A percentile compares a stretch with the other conserved stretches of the same genome.
These are phyloP conservation scores for Penaeus chinensis DNA, from an alignment of 1,140 invertebrate genomes.

Conservation along the genomic window DNA sequence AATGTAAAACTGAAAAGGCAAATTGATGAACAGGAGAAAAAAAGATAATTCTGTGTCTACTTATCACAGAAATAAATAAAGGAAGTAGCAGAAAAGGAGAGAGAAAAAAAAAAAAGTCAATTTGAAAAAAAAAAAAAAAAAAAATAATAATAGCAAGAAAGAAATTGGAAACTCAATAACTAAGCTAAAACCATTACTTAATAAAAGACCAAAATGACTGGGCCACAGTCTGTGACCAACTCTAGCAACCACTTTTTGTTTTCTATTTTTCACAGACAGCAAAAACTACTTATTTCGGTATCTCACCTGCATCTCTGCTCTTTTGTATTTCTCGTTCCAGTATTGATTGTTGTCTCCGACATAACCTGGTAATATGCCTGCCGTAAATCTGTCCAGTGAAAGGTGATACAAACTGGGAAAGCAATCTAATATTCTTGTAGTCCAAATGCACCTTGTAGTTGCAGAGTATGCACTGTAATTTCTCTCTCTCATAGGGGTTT, in stretches of 20 bases:
- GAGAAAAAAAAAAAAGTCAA: background rate
- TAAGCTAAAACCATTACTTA: too few species aligned
- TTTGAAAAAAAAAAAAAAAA: background rate
- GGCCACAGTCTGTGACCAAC: too few species aligned
- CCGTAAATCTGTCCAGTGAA: constrained; percentile 92
- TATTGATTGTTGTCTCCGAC: constrained; percentile 78
- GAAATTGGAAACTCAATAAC: background rate
- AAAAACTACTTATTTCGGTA: background rate
- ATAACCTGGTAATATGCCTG: constrained; percentile 90
- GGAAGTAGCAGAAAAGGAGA: background rate
- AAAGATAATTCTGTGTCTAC: too few species aligned
- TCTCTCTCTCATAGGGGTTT: constrained; percentile 87
- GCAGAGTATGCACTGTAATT: constrained; percentile 86
- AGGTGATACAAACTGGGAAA: constrained; percentile 95
- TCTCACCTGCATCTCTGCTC: constrained; percentile 76
- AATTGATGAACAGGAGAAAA: too few species aligned
- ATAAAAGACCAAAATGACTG: too few species aligned
- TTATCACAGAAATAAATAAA: background rate
- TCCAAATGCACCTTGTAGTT: constrained; percentile 83
- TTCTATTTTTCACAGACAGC: too few species aligned
- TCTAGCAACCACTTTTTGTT: too few species aligned
- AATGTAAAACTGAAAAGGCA: too few species aligned
- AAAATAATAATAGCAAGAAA: background rate
- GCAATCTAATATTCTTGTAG: constrained; percentile 91
- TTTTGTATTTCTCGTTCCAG: constrained; percentile 79